Percentiles rank a stretch among this genome's conserved stretches.
Conservation (phyloP, 2,113 vertebrate genomes). For the Tenebrosternarchus preto region DNA sequence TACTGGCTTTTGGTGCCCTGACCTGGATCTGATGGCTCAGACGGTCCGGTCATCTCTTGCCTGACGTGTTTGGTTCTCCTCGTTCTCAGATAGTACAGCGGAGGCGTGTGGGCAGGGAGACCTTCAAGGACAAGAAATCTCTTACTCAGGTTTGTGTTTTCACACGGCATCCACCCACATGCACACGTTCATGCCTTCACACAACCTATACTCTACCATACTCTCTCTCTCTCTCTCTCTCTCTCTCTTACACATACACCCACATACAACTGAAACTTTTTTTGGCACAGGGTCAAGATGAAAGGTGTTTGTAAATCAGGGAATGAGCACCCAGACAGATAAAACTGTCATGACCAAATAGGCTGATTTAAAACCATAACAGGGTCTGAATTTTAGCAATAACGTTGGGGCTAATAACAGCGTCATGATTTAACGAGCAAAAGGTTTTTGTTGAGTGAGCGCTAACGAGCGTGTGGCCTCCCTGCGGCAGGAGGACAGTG, state of each 20-base stretch:
- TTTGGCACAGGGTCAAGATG: neutral
- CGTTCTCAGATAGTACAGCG: constrained; percentile 85
- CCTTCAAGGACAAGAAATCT: constrained; percentile 91
- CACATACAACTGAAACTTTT: neutral
- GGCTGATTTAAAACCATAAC: too few relatives aligned
- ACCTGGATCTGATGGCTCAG: neutral
- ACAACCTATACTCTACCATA: too few relatives aligned
- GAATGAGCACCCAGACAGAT: too few relatives aligned
- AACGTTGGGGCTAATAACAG: too few relatives aligned
- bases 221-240: too few relatives aligned
- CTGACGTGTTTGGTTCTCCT: neutral
- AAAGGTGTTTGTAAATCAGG: too few relatives aligned
- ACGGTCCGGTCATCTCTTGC: neutral
- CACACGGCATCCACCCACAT: neutral
- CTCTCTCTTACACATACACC: neutral
- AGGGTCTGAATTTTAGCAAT: too few relatives aligned
- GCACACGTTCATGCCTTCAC: neutral
- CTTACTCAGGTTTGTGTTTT: constrained; percentile 81
- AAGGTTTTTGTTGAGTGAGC: neutral
- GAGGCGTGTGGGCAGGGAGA: constrained; percentile 90
- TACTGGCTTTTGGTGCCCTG: neutral
- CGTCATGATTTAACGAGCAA: too few relatives aligned
- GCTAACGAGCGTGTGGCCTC: neutral
- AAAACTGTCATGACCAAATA: too few relatives aligned
- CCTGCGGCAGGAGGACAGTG: constrained; percentile 87